Evolutionary conservation across 2,888 invertebrate species (phyloP).

Genomic region (Dione vanillae): DNA sequence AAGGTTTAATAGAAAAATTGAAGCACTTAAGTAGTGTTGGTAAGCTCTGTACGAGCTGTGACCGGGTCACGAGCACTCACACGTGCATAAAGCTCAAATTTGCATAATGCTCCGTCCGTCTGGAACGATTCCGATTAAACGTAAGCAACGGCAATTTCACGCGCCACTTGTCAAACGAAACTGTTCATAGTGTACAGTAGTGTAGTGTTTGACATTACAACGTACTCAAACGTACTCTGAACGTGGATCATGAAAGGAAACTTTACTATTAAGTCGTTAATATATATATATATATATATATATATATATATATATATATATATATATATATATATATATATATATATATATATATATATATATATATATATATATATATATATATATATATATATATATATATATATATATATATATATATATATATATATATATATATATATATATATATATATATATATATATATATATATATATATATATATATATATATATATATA

Average conservation of each 20-base stretch:
- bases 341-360: neutral
- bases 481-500: neutral
- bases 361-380: too few relatives aligned
- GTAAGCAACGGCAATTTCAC: conserved; percentile 49
- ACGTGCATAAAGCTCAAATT: conserved; percentile 39
- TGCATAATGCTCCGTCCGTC: conserved; percentile 43
- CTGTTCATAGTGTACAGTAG: neutral
- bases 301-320: neutral
- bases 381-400: neutral
- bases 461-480: neutral
- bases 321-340: neutral
- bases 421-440: neutral
- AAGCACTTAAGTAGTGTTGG: neutral
- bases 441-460: neutral
- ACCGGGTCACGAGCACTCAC: conserved; percentile 32
- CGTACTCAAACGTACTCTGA: neutral
- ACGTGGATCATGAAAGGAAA: neutral
- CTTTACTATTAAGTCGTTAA: neutral
- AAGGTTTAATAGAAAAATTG: neutral
- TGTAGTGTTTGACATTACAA: neutral
- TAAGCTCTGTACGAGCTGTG: neutral
- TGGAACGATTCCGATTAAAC: conserved; percentile 48
- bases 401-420: neutral
- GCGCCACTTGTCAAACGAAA: conserved; percentile 48
- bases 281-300: neutral